phyloP scores from a whole-genome alignment of 2,113 vertebrate species.

The Solenodon paradoxus region DNA sequence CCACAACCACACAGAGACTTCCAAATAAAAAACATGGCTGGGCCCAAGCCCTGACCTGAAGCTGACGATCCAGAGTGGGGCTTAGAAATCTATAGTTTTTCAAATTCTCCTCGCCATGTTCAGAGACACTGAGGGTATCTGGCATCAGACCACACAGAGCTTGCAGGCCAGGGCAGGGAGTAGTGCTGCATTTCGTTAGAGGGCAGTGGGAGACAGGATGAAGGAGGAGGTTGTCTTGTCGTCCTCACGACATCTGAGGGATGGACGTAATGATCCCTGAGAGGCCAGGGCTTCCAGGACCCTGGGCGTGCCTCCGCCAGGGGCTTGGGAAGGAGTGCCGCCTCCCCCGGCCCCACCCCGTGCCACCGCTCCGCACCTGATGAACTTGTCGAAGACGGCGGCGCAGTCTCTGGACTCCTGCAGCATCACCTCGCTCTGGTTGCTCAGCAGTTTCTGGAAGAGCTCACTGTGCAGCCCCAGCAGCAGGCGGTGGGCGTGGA shows the following conservation, averaged over 20 bases:
- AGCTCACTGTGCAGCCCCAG: conserved; percentile 91
- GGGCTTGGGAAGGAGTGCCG: neutral
- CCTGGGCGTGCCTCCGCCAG: no score
- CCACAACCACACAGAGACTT: neutral
- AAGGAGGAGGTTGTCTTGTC: fast-evolving
- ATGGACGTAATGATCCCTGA: neutral
- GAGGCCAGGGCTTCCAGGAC: neutral
- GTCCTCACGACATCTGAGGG: fast-evolving
- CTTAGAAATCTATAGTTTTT: neutral
- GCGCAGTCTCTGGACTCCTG: conserved; percentile 87
- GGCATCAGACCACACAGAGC: neutral
- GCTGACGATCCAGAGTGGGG: fast-evolving
- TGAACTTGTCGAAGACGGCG: conserved; percentile 91
- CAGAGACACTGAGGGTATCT: neutral
- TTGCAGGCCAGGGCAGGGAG: neutral
- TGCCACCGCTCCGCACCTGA: conserved; percentile 83
- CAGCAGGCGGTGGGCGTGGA: conserved; percentile 91
- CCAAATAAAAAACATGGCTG: neutral
- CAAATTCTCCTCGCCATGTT: neutral
- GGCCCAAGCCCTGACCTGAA: neutral
- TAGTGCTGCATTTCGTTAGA: fast-evolving
- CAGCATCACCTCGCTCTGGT: conserved; percentile 84
- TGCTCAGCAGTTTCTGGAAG: conserved; percentile 87
- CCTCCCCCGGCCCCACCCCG: fast-evolving
- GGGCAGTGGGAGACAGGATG: neutral